A percentile compares a stretch with the other conserved stretches of the same genome.
These are phyloP conservation scores for Otus scops DNA, from an alignment of 2,797 vertebrate genomes.

Conservation along the genomic window DNA sequence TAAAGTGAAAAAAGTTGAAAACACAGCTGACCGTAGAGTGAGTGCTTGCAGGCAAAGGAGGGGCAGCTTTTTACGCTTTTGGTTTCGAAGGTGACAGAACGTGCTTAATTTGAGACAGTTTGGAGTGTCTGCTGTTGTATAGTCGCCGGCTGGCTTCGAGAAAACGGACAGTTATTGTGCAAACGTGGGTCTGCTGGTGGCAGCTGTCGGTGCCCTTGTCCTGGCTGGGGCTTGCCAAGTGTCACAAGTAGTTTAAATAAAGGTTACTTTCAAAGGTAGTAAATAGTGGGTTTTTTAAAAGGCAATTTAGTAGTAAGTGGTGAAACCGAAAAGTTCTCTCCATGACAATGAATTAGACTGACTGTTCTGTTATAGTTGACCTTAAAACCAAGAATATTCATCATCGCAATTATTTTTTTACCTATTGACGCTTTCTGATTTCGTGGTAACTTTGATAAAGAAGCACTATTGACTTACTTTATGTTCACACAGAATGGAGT, in stretches of 20 bases:
- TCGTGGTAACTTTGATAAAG: not conserved
- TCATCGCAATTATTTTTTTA: rapidly evolving
- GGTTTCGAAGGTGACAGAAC: not conserved
- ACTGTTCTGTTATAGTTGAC: not conserved
- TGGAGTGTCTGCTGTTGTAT: rapidly evolving
- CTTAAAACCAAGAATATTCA: not conserved
- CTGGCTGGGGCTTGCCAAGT: not conserved
- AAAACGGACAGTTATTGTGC: rapidly evolving
- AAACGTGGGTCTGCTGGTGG: rapidly evolving
- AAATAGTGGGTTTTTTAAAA: not conserved
- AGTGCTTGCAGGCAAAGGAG: not conserved
- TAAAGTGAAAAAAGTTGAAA: not conserved
- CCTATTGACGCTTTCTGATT: not conserved
- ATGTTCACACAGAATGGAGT: not conserved
- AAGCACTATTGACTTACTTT: not conserved
- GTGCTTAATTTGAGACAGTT: rapidly evolving
- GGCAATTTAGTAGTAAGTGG: not conserved
- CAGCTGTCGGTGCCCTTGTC: rapidly evolving
- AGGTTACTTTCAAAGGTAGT: not conserved
- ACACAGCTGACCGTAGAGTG: rapidly evolving
- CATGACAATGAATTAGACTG: rapidly evolving
- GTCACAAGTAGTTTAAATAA: rapidly evolving
- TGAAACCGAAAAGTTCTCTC: not conserved
- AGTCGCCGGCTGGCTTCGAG: not conserved
- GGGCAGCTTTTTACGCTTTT: not conserved